phyloP scores from a whole-genome alignment of 2,113 vertebrate species.

The Cathartes aura region DNA sequence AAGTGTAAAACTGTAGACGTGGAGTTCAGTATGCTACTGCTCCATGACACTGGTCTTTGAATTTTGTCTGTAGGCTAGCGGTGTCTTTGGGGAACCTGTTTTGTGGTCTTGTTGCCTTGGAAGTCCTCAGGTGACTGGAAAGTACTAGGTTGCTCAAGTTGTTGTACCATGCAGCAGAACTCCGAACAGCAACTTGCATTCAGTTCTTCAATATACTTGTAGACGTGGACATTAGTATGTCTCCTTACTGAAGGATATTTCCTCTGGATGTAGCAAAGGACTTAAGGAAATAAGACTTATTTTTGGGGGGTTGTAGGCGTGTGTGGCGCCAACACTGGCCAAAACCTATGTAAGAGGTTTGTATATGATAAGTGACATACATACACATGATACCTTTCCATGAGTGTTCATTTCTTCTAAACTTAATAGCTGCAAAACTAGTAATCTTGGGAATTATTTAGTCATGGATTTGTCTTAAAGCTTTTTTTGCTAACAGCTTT shows the following conservation, averaged over 20 bases:
- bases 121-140: background rate
- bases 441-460: background rate
- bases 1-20: background rate
- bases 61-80: background rate
- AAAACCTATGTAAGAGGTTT: background rate
- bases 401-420: background rate
- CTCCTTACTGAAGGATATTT: background rate
- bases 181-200: accelerated
- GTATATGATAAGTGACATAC: background rate
- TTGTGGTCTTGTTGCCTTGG: background rate
- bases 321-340: background rate
- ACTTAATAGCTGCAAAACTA: background rate
- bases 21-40: background rate
- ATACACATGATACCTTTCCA: background rate
- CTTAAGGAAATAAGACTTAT: background rate
- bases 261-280: background rate
- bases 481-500: background rate
- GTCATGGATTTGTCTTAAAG: background rate
- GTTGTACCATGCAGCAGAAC: background rate
- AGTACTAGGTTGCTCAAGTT: background rate
- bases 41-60: background rate
- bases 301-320: background rate
- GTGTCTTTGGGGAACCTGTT: background rate
- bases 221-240: background rate
- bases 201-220: background rate